These are phyloP conservation scores for Amphiprion percula DNA, from an alignment of 2,113 vertebrate genomes.

Conservation along the genomic window DNA sequence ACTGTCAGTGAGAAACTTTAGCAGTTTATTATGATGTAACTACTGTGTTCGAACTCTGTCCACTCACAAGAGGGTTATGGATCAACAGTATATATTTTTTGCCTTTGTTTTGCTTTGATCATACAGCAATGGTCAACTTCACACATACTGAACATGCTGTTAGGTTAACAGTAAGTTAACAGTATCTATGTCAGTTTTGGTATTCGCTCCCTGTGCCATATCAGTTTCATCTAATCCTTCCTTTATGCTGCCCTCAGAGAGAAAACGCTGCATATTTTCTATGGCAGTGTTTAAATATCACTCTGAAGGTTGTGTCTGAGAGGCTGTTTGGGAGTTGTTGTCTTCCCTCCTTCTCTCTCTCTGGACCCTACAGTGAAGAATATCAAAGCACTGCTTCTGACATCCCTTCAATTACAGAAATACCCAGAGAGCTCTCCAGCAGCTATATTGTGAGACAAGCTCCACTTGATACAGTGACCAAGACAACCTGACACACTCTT, in stretches of 20 bases:
- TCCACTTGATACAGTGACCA: slow-evolving; percentile 40
- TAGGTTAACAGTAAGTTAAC: background rate
- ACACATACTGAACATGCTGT: background rate
- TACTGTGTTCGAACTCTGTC: background rate
- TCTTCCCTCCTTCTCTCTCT: slow-evolving; percentile 8
- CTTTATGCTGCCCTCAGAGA: slow-evolving; percentile 55
- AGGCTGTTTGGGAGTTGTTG: slow-evolving; percentile 39
- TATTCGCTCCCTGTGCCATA: background rate
- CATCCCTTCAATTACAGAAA: slow-evolving; percentile 57
- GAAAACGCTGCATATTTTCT: slow-evolving; percentile 40
- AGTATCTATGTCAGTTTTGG: background rate
- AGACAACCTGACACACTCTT: slow-evolving; percentile 18
- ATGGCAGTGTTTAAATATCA: slow-evolving; percentile 28
- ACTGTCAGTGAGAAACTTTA: background rate
- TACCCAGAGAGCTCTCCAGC: slow-evolving; percentile 46
- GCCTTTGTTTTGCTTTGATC: background rate
- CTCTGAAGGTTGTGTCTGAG: slow-evolving; percentile 42
- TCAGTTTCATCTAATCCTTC: slow-evolving; percentile 63
- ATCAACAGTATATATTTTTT: no score
- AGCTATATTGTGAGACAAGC: slow-evolving; percentile 38
- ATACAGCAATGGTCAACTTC: background rate
- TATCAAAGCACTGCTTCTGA: slow-evolving; percentile 57
- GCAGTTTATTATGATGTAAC: background rate
- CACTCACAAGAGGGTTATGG: no score
- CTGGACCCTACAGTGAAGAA: slow-evolving; percentile 42